Conservation (phyloP, 2,113 vertebrate genomes). For the Emydocephalus ijimae region DNA sequence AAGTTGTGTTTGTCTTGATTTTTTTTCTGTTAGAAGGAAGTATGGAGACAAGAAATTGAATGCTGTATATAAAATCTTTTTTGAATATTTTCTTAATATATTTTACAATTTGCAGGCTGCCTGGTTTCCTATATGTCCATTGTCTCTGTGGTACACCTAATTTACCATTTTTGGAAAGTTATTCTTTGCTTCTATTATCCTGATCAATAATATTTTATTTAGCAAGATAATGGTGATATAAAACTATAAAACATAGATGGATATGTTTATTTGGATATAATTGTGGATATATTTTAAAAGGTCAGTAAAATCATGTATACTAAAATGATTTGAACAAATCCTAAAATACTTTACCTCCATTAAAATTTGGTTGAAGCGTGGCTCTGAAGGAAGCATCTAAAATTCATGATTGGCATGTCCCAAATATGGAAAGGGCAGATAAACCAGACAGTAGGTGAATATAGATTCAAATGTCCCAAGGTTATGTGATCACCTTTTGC, state of each 20-base stretch:
- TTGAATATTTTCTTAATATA: neutral
- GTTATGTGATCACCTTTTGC: neutral
- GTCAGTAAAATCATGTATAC: neutral
- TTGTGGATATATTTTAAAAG: neutral
- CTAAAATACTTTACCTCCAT: neutral
- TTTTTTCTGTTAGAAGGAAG: neutral
- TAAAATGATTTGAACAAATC: neutral
- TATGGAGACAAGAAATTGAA: neutral
- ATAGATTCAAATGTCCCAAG: neutral
- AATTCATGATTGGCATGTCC: neutral
- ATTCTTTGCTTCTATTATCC: neutral
- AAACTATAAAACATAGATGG: neutral
- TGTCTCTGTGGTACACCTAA: neutral
- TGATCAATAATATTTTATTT: neutral
- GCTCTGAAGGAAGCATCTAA: neutral
- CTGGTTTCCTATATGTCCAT: neutral
- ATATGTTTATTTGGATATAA: neutral
- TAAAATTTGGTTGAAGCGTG: neutral
- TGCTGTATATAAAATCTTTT: neutral
- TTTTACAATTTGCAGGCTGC: neutral
- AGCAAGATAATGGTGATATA: neutral
- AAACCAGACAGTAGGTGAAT: neutral
- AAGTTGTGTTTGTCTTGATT: neutral
- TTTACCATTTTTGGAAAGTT: neutral
- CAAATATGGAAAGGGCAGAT: neutral